A percentile compares a stretch with the other conserved stretches of the same genome.
Conservation (phyloP, 2,888 invertebrate species). For the Auanema freiburgensis region DNA sequence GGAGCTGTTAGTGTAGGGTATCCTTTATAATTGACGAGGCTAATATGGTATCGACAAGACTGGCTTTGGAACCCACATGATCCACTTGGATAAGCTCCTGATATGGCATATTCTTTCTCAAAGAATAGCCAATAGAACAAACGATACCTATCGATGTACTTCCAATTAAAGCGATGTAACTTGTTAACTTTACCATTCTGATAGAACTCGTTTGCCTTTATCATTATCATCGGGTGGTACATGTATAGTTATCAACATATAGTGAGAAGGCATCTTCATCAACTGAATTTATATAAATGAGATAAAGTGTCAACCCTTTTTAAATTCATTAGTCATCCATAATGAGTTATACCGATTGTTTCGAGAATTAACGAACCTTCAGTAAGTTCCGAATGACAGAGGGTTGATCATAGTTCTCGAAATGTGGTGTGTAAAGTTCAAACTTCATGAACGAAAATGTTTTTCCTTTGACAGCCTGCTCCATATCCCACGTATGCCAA, state of each 20-base stretch:
- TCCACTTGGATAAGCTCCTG: constrained; percentile 18
- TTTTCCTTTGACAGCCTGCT: constrained; percentile 17
- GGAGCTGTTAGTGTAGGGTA: constrained; percentile 11
- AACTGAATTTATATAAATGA: constrained; percentile 3
- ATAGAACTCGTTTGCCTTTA: constrained; percentile 2
- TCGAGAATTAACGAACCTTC: not conserved
- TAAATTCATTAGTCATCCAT: no score
- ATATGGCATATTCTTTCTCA: constrained; percentile 13
- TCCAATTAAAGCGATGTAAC: no score
- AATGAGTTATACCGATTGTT: no score
- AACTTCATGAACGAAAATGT: constrained; percentile 15
- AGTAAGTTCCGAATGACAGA: constrained; percentile 18
- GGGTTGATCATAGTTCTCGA: constrained; percentile 17
- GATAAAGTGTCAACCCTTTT: no score
- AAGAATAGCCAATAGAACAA: constrained; percentile 21
- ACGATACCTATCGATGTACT: not conserved
- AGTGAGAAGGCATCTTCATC: not conserved
- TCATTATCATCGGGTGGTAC: not conserved
- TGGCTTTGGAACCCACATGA: constrained; percentile 8
- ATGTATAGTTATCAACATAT: constrained; percentile 8
- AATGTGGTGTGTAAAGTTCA: constrained; percentile 19
- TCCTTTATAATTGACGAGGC: constrained; percentile 3
- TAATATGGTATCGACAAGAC: constrained; percentile 16
- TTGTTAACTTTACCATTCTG: constrained; percentile 13
- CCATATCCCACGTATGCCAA: constrained; percentile 23